A percentile compares a stretch with the other conserved stretches of the same genome.
These are phyloP conservation scores for Iselma pallidipennis DNA, from an alignment of 2,888 invertebrate genomes.

Conservation along the genomic window DNA sequence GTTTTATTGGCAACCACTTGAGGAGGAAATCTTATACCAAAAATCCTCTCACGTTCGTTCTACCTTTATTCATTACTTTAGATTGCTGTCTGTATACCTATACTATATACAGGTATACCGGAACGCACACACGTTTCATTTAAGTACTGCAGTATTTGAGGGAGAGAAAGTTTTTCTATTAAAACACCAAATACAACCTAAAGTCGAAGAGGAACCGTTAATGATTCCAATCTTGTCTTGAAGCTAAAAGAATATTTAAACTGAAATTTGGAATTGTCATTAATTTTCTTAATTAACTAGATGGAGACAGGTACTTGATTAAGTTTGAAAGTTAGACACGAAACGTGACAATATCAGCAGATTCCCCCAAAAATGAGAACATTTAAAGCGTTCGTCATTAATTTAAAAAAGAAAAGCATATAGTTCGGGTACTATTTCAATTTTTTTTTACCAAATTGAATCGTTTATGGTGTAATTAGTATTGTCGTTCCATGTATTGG, in stretches of 20 bases:
- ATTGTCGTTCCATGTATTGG: too few relatives aligned
- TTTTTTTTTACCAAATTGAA: too few relatives aligned
- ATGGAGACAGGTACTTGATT: slow-evolving; percentile 26
- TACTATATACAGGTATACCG: too few relatives aligned
- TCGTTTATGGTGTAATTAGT: too few relatives aligned
- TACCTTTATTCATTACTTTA: neutral
- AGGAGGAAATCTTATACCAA: neutral
- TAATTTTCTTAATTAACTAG: slow-evolving; percentile 31
- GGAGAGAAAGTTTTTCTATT: neutral
- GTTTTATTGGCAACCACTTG: neutral
- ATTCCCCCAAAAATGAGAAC: neutral
- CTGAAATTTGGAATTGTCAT: slow-evolving; percentile 15
- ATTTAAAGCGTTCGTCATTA: slow-evolving; percentile 1
- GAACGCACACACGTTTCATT: neutral
- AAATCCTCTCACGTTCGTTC: neutral
- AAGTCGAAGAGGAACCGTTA: neutral
- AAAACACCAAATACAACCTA: neutral
- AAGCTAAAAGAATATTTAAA: neutral
- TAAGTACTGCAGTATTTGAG: neutral
- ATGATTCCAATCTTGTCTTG: neutral
- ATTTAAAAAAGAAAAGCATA: neutral
- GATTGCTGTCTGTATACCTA: neutral
- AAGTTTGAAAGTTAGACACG: slow-evolving; percentile 19
- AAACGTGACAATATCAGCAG: neutral
- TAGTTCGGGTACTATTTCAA: too few relatives aligned